Evolutionary conservation across 2,797 vertebrate species (phyloP).

Genomic region (Crax fasciolata): DNA sequence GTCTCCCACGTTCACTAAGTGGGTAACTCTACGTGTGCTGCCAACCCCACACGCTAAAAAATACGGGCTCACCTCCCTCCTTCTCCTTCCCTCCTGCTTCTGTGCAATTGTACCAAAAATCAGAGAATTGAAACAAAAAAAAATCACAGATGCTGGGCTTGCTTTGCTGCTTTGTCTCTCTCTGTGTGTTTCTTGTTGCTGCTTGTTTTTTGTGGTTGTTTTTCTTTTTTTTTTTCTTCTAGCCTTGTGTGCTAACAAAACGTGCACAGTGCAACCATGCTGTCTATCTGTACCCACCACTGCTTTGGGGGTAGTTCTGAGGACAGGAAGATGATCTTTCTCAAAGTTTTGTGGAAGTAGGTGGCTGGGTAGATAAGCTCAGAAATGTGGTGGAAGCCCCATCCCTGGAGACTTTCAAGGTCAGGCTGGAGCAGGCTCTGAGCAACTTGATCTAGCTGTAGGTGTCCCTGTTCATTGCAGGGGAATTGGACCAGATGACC

Average conservation of each 20-base stretch:
- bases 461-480: too few relatives aligned
- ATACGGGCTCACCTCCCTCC: background rate
- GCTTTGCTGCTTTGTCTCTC: background rate
- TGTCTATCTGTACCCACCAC: fast-evolving
- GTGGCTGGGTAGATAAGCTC: background rate
- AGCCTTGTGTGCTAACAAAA: background rate
- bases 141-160: background rate
- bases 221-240: background rate
- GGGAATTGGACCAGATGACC: too few relatives aligned
- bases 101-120: background rate
- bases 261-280: background rate
- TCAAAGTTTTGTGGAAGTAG: background rate
- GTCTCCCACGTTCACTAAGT: slow-evolving; percentile 61
- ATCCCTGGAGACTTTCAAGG: too few relatives aligned
- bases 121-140: background rate
- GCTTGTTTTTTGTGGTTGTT: background rate
- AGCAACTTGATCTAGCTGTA: too few relatives aligned
- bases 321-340: background rate
- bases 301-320: background rate
- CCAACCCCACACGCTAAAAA: slow-evolving; percentile 33
- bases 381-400: too few relatives aligned
- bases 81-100: background rate
- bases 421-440: too few relatives aligned
- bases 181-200: background rate
- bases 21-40: slow-evolving; percentile 35